Evolutionary conservation across 2,113 vertebrate genomes (phyloP).

Genomic region (Noctilio leporinus): DNA sequence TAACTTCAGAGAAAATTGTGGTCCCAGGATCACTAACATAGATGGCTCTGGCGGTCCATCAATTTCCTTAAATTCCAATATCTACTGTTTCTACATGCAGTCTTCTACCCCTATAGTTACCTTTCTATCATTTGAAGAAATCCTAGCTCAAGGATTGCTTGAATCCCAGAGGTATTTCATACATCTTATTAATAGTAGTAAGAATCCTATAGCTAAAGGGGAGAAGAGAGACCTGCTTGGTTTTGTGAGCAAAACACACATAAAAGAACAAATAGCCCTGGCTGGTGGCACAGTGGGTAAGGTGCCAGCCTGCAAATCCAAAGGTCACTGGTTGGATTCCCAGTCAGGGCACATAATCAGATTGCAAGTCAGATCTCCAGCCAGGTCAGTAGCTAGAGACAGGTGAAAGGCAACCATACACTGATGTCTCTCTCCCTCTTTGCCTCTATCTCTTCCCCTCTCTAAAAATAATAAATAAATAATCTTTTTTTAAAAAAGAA

Average conservation of each 20-base stretch:
- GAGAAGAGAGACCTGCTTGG: neutral
- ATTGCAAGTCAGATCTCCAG: too few relatives aligned
- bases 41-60: neutral
- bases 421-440: too few relatives aligned
- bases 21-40: neutral
- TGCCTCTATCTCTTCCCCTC: too few relatives aligned
- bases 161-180: neutral
- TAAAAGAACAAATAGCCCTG: conserved; percentile 38
- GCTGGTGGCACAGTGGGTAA: too few relatives aligned
- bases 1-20: neutral
- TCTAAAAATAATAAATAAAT: too few relatives aligned
- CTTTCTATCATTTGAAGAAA: neutral
- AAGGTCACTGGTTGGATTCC: too few relatives aligned
- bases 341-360: too few relatives aligned
- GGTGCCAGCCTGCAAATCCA: too few relatives aligned
- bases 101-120: neutral
- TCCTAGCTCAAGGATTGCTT: neutral
- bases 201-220: neutral
- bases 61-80: neutral
- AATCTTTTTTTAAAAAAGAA: too few relatives aligned
- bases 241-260: conserved; percentile 15
- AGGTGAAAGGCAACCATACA: too few relatives aligned
- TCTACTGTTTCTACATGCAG: neutral
- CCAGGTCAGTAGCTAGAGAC: too few relatives aligned
- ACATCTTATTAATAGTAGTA: neutral